A percentile compares a stretch with the other conserved stretches of the same genome.
phyloP scores from a whole-genome alignment of 1,140 invertebrate species.

The Sycophaga agraensis region DNA sequence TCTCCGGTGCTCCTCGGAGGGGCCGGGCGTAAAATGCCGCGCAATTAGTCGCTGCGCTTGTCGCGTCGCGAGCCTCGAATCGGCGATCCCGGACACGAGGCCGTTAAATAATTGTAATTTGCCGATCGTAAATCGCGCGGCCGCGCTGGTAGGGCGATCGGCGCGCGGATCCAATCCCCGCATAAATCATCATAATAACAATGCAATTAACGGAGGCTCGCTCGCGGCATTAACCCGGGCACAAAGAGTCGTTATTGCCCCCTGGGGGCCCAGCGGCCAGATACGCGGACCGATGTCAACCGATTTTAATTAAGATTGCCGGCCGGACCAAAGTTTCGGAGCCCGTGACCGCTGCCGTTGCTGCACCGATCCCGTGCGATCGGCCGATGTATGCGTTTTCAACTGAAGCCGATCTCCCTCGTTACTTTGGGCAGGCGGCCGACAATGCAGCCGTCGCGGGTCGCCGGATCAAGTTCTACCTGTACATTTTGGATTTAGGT shows the following conservation, averaged over 20 bases:
- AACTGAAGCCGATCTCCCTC: no score
- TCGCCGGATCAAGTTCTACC: no score
- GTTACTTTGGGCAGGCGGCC: no score
- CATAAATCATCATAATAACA: constrained; percentile 26
- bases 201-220: constrained; percentile 14
- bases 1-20: no score
- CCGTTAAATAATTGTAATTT: constrained; percentile 11
- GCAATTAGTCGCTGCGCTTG: background rate
- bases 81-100: background rate
- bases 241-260: constrained; percentile 8
- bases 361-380: no score
- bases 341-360: no score
- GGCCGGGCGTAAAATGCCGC: no score
- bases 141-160: background rate
- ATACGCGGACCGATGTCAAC: background rate
- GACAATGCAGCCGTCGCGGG: no score
- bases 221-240: background rate
- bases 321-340: no score
- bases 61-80: background rate
- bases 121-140: constrained; percentile 8
- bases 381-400: no score
- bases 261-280: no score
- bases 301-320: constrained; percentile 26
- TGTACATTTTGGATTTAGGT: no score
- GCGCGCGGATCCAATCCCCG: background rate